phyloP scores from a whole-genome alignment of 2,113 vertebrate species.

The Aleadryas rufinucha region DNA sequence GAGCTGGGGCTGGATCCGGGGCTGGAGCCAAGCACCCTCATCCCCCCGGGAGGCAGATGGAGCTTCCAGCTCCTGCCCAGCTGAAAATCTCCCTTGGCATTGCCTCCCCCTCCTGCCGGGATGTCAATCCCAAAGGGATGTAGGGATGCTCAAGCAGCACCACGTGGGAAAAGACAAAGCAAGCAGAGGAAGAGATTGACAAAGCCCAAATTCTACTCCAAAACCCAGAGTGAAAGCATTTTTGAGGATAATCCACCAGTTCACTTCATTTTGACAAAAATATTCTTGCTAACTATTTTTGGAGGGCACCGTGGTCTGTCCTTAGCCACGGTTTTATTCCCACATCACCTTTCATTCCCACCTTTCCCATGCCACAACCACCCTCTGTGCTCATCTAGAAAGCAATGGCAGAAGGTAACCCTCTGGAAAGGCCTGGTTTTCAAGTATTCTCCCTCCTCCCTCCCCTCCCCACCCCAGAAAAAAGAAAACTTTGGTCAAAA shows the following conservation, averaged over 20 bases:
- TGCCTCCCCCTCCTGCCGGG: rapidly evolving
- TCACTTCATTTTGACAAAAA: background rate
- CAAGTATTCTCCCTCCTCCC: background rate
- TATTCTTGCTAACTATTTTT: background rate
- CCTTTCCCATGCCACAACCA: background rate
- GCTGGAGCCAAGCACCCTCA: rapidly evolving
- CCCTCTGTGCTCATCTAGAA: background rate
- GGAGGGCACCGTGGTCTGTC: background rate
- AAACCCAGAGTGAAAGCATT: background rate
- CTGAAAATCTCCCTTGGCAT: background rate
- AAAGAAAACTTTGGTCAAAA: background rate
- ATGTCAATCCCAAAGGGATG: background rate
- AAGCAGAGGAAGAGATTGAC: background rate
- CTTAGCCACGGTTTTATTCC: background rate
- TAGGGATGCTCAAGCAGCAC: background rate
- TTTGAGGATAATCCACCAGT: background rate
- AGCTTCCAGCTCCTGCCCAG: background rate
- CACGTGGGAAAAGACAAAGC: background rate
- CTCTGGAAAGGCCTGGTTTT: background rate
- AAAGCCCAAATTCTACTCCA: background rate
- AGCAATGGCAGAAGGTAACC: background rate
- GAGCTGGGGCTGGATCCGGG: background rate
- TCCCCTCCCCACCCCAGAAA: rapidly evolving
- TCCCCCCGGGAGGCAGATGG: background rate
- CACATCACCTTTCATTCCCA: background rate